These are phyloP conservation scores for Pyrocephalus nanus DNA, from an alignment of 2,797 vertebrate species.

Conservation along the genomic window DNA sequence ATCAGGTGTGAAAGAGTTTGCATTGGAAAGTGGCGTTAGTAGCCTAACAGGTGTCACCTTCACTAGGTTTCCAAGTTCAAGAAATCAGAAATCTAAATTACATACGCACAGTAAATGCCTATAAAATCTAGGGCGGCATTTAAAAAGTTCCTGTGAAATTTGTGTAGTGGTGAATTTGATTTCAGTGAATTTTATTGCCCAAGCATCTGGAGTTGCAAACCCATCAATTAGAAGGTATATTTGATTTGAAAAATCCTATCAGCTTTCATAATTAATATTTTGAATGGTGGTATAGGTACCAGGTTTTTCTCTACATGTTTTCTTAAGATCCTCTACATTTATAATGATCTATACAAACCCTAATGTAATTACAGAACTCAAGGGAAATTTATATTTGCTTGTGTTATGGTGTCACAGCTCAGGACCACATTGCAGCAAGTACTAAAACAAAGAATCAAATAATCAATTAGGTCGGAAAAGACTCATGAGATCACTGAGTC, in stretches of 20 bases:
- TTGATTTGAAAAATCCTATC: neutral
- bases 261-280: neutral
- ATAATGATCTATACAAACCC: neutral
- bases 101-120: neutral
- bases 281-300: neutral
- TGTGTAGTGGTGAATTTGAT: neutral
- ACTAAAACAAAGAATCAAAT: neutral
- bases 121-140: neutral
- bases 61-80: neutral
- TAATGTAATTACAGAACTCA: conserved; percentile 56
- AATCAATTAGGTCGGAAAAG: neutral
- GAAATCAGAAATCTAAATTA: neutral
- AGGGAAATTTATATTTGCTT: conserved; percentile 1
- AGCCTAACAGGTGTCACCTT: neutral
- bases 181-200: neutral
- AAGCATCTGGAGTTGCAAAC: neutral
- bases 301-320: neutral
- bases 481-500: neutral
- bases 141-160: neutral
- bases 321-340: neutral
- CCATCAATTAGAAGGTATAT: neutral
- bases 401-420: neutral
- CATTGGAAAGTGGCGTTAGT: neutral
- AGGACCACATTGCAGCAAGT: neutral
- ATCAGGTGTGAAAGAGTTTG: neutral